Conservation (phyloP, 2,113 vertebrate species). For the Urocolius indicus region DNA sequence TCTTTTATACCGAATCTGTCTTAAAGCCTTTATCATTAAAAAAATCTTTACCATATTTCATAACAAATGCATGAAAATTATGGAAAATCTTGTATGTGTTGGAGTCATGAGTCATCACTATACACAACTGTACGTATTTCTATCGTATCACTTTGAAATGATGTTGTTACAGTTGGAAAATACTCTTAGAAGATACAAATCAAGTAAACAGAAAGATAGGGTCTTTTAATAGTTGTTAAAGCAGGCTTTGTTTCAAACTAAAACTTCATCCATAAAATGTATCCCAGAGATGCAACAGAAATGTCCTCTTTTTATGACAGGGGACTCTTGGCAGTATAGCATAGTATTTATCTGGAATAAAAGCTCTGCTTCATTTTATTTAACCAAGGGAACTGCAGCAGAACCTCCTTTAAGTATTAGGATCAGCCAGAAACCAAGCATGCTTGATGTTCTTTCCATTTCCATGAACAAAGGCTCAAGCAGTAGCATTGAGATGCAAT, state of each 20-base stretch:
- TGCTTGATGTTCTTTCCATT: conserved; percentile 2
- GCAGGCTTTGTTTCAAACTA: background rate
- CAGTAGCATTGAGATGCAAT: background rate
- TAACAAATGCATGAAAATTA: background rate
- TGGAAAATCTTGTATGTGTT: background rate
- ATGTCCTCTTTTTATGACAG: no score
- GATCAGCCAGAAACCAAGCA: background rate
- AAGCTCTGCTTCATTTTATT: background rate
- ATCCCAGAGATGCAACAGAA: background rate
- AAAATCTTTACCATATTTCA: background rate
- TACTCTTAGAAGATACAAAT: background rate
- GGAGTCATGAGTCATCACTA: background rate
- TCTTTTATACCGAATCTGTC: background rate
- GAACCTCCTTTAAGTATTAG: background rate
- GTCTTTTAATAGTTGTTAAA: background rate
- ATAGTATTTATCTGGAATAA: background rate
- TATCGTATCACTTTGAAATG: background rate
- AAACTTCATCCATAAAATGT: background rate
- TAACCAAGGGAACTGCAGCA: background rate
- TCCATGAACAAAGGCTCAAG: background rate
- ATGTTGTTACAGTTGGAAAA: background rate
- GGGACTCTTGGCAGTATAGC: no score
- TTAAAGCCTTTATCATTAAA: background rate
- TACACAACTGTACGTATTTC: background rate
- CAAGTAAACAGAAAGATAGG: background rate